Base-by-base conservation (phyloP, 2,113 vertebrate genomes). In the Calidris pygmaea region DNA sequence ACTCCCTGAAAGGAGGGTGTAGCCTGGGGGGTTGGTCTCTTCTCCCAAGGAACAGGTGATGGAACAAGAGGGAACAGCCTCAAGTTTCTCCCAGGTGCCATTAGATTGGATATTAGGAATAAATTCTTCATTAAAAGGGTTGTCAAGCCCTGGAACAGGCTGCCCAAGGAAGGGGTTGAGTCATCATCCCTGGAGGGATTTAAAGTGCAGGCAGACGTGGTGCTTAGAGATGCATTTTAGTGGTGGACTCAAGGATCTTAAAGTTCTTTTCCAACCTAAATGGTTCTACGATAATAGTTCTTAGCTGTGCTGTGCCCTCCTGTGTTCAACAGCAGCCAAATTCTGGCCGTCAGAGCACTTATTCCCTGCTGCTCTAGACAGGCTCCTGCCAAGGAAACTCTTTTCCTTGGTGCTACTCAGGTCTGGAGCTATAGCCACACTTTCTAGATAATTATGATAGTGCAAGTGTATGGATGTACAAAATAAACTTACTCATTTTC, bases 281-380 rank as follows among this genome's bases (percentile, higher is more conserved):
- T 12, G 19, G 22, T n/a, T n/a, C 21, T 23, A 10, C n/a, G 34
- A 23, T 23, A 8, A 0, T 16, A 5, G 4, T 60, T 20, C 12
- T 18, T 19, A 10, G 30, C 30, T 71, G n/a, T 65, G 6, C 26
- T 32, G 6, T n/a, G 43, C 32, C 20, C 37, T 37, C 27, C 22
- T 12, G 21, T n/a, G 30, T 37, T 29, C 14, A 5, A 2, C 30
- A 41, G 66, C 37, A 39, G 48, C 30, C 14, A 12, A 3, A 11
- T 18, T 3, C 39, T 20, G 8, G 48, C 56, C 17, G 2, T 47
- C 65, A 2, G 7, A 23, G 23, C 9, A 2, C 30, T 12, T 12
- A 5, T 10, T 71, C 34, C 26, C 56, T 50, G 50, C 67, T 55
- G 60, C 39, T 43, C 18, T 4, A 48, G 12, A 20, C n/a, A 29